Base-by-base conservation (phyloP, 2,888 invertebrate genomes). In the Drosophila limbata region DNA sequence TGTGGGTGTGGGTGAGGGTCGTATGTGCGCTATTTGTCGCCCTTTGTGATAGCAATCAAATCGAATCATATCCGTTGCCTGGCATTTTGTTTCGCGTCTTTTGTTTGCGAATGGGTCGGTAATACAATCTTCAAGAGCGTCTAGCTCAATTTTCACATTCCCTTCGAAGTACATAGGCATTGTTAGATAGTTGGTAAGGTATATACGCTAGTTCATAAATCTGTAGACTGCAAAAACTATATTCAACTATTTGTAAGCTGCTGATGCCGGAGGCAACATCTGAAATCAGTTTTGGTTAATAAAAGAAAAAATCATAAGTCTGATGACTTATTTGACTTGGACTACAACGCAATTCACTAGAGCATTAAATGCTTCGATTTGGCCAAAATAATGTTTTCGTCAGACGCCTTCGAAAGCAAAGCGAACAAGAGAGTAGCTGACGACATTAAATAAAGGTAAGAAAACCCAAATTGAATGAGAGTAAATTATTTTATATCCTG, bases 1-100 rank as follows among this genome's bases (percentile, higher is more conserved):
- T 4, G 28, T 42, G 15, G 28, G 53, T 11, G 33, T 47, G 61
- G 48, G 25, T 28, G 10, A 15, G 48, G 13, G 17, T 51, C 60
- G 62, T 57, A 25, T 50, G 60, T 42, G 42, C 39, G 66, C 64
- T 71, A 88, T 88, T 82, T 88, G 86, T 85, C 77, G 79, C 65
- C 69, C 76, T 64, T 82, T 88, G 82, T 83, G 86, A 82, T 85
- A 67, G 83, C 77, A 88, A 83, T 83, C 86, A 79, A 82, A 88
- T 82, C 72, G 83, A 82, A 88, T 88, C 73, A 85, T 83, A 85
- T 83, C 76, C 82, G 74, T 59, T 74, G 82, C 86, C 52, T 44
- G 61, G 64, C 60, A 63, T 53, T 65, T 62, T 48, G 35, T 51
- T 19, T 50, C 35, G 62, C 11, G 31, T 59, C 31, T 60, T 53